phyloP scores from a whole-genome alignment of 2,797 vertebrate species.

The Brachyalestes nurse region DNA sequence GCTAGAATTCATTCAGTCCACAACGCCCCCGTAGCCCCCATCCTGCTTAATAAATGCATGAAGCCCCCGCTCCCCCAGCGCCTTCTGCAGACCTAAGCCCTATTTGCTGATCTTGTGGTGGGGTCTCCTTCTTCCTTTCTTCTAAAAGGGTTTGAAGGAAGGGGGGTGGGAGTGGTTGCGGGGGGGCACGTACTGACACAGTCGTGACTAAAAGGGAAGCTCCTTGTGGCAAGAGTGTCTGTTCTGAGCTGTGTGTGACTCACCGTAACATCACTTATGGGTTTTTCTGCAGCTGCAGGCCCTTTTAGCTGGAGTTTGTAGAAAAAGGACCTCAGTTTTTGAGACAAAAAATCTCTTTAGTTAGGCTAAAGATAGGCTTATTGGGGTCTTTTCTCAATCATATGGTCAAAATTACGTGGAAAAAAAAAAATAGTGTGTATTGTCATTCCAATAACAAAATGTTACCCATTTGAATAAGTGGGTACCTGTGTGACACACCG shows the following conservation, averaged over 20 bases:
- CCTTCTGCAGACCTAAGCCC: slow-evolving; percentile 66
- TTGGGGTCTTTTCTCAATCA: no score
- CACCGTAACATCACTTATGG: background rate
- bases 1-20: slow-evolving; percentile 49
- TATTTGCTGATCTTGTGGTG: background rate
- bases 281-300: background rate
- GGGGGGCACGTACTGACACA: slow-evolving; percentile 21
- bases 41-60: slow-evolving; percentile 53
- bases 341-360: no score
- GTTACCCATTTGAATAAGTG: no score
- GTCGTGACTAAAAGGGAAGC: slow-evolving; percentile 69
- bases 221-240: slow-evolving; percentile 51
- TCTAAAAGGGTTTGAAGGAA: background rate
- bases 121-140: slow-evolving; percentile 39
- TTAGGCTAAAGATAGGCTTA: no score
- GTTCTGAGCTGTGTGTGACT: slow-evolving; percentile 26
- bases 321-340: no score
- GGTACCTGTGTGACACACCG: no score
- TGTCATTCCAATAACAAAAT: no score
- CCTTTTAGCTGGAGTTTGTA: no score
- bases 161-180: background rate
- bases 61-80: slow-evolving; percentile 57
- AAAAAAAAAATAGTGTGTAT: no score
- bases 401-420: no score
- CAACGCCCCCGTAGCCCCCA: slow-evolving; percentile 54